Percentiles rank a stretch among this genome's conserved stretches.
phyloP scores from a whole-genome alignment of 2,797 vertebrate species.

The Crax fasciolata region DNA sequence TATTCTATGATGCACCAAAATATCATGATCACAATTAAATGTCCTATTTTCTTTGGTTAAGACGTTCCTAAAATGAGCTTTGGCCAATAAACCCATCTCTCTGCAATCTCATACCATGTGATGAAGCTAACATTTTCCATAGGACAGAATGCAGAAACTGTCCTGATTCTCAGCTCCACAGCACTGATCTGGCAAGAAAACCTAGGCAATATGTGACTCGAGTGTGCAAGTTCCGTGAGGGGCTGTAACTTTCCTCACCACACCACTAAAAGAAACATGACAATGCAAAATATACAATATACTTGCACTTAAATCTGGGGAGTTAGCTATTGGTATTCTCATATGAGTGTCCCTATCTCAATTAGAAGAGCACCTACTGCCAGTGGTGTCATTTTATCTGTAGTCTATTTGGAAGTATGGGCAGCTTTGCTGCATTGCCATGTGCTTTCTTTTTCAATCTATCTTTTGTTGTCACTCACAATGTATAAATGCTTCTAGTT shows the following conservation, averaged over 20 bases:
- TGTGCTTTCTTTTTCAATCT: neutral
- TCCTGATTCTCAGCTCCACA: neutral
- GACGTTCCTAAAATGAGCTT: neutral
- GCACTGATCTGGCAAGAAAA: neutral
- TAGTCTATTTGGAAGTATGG: neutral
- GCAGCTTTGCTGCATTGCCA: slow-evolving; percentile 38
- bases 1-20: neutral
- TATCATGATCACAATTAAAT: neutral
- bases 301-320: neutral
- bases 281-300: neutral
- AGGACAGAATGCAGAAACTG: neutral
- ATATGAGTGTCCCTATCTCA: neutral
- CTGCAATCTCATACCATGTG: neutral
- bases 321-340: neutral
- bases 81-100: neutral
- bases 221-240: neutral
- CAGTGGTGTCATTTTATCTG: slow-evolving; percentile 26
- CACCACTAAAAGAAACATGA: neutral
- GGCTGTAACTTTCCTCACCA: neutral
- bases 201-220: neutral
- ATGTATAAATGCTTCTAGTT: slow-evolving; percentile 55
- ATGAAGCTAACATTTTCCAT: neutral
- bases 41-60: neutral
- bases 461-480: slow-evolving; percentile 25
- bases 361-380: slow-evolving; percentile 17